Base-by-base conservation (phyloP, 2,888 invertebrate genomes). In the Crematogaster levior region DNA sequence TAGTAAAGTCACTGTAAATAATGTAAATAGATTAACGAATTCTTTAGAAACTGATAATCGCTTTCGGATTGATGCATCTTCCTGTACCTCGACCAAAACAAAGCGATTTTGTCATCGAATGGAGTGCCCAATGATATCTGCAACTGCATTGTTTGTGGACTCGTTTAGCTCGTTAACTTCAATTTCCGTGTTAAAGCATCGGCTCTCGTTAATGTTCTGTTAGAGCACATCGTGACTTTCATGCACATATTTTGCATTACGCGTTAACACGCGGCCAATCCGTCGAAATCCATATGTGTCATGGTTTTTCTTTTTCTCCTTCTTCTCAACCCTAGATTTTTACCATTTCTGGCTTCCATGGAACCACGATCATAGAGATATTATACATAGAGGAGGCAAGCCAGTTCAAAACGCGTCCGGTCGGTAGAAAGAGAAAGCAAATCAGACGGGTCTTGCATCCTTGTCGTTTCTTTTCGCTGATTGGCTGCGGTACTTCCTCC, bases 11-110 rank as follows among this genome's bases (percentile, higher is more conserved):
- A 15, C 2, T n/a, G 18, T 30, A 63, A 63, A 63, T 37, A 61
- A 21, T 40, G 15, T n/a, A n/a, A 48, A 65, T 27, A 12, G 15
- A 66, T 66, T 10, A 27, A 1, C 15, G 6, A 43, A 5, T 24
- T 10, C 5, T 5, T 66, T 3, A 12, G n/a, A 56, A 56, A 56
- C 48, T 2, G 6, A 6, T 34, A 7, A 34, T 51, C 1, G 21
- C 51, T 10, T 21, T 37, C 4, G 30, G 30, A 30, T 46, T 1
- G 12, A 37, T 9, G 43, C 30, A 21, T 27, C 0, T 5, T 37
- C 40, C 58, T 72, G 58, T 27, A 89, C 89, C 89, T 88, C n/a
- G 90, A 77, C 89, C 89, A 89, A 48, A 65, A 87, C 56, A 66
- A 86, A 79, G 68, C 79, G 53, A 34, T 86, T 48, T 72, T 86